Percentiles rank a stretch among this genome's conserved stretches.
Conservation (phyloP, 2,113 vertebrate genomes). For the Genyomyrus donnyi region DNA sequence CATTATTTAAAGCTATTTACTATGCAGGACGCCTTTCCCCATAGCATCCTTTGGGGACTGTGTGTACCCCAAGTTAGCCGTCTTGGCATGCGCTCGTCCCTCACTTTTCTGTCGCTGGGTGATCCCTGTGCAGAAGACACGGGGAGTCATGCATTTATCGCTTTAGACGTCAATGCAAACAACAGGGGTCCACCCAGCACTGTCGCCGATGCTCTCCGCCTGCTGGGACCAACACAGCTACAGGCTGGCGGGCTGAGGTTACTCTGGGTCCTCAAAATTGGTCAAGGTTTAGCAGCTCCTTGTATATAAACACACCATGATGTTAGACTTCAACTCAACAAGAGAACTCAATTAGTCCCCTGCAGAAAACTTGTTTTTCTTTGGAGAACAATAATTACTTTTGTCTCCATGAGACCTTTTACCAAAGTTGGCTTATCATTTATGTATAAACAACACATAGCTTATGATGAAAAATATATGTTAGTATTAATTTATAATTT, state of each 20-base stretch:
- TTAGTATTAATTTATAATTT: slow-evolving; percentile 5
- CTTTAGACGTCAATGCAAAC: neutral
- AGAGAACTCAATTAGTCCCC: neutral
- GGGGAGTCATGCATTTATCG: neutral
- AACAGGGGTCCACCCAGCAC: neutral
- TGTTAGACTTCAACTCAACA: neutral
- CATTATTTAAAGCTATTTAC: neutral
- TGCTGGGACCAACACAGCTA: neutral
- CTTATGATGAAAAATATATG: neutral
- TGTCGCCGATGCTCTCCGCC: neutral
- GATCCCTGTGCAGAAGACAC: neutral
- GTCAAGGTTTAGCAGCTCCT: neutral
- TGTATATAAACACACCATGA: neutral
- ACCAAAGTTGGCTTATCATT: neutral
- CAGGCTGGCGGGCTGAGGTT: neutral
- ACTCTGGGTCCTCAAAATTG: neutral
- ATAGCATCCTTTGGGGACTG: neutral
- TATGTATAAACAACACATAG: neutral
- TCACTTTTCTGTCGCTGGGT: neutral
- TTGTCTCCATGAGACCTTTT: neutral
- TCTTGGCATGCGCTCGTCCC: neutral
- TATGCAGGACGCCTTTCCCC: neutral
- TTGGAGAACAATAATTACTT: neutral
- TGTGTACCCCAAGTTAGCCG: neutral
- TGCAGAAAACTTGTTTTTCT: neutral